phyloP scores from a whole-genome alignment of 2,113 vertebrate genomes.

The Rhegmatorhina hoffmannsi region DNA sequence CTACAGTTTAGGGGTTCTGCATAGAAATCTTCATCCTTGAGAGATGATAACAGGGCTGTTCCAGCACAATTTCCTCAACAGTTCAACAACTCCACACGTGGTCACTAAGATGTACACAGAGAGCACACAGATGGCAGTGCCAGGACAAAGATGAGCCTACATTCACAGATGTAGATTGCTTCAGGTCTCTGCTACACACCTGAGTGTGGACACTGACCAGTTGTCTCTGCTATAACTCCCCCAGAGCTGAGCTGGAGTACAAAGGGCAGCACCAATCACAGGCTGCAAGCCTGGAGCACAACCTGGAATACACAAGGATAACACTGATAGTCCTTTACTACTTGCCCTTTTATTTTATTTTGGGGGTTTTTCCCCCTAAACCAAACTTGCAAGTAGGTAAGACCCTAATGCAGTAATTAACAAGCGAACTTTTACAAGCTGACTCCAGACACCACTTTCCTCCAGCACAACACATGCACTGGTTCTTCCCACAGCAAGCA shows the following conservation, averaged over 20 bases:
- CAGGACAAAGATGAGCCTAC: background rate
- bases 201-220: background rate
- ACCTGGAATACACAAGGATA: background rate
- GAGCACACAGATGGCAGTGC: background rate
- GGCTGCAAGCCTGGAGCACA: background rate
- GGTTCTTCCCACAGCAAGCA: background rate
- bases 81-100: background rate
- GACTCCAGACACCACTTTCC: background rate
- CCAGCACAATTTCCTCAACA: background rate
- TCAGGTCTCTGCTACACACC: background rate
- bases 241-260: background rate
- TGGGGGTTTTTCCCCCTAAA: background rate
- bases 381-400: slow-evolving; percentile 11
- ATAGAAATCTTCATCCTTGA: background rate
- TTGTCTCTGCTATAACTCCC: background rate
- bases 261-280: background rate
- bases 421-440: background rate
- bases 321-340: background rate
- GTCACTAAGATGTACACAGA: background rate
- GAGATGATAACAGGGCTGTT: background rate
- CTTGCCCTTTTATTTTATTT: background rate
- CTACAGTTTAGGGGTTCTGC: background rate
- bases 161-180: background rate
- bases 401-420: background rate
- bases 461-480: background rate